Evolutionary conservation across 2,797 vertebrate species (phyloP), one percentile per base, ranked within the genome.

Genomic region (Caiman crocodilus): DNA sequence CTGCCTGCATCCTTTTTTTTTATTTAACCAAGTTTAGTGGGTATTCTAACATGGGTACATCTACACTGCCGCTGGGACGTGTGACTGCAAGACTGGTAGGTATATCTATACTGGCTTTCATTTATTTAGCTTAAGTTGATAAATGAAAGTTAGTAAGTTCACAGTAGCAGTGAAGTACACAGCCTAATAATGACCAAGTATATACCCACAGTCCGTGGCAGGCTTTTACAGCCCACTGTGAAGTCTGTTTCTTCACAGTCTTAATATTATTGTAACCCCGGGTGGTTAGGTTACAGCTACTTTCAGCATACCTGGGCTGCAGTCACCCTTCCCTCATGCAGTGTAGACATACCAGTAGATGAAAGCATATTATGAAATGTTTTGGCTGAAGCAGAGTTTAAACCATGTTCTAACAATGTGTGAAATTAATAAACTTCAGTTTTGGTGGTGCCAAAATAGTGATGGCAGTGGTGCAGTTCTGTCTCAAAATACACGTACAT

Each of bases 21-120:
- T 85, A 35, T 93, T 93, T 91, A 94, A 55, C 63, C 20, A 83
- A 28, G 25, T 86, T 63, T 30, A 86, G 65, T 76, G 64, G 84
- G 73, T 57, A 55, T 74, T 91, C 25, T 30, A 73, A 84, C 25
- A 26, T 84, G 87, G 59, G 23, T 92, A 58, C 26, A 35, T 67
- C 78, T 42, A 28, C 32, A 50, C 23, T 1, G 17, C 77, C 79
- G 17, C 84, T 87, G 65, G 42, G 25, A 82, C 42, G 28, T 74
- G 42, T 69, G 67, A 10, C 42, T 50, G 42, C 42, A 50, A 50
- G 42, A 50, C 42, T 50, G 9, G 42, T 50, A 50, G 42, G 42
- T 50, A 50, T 50, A 50, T 50, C 42, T 50, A 50, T 50, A 50
- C 42, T 50, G 10, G 42, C 42, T 50, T 50, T 50, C 42, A 10